Evolutionary conservation across 2,797 vertebrate species (phyloP), one percentile per base, ranked within the genome.

Genomic region (Syngnathus rostellatus): DNA sequence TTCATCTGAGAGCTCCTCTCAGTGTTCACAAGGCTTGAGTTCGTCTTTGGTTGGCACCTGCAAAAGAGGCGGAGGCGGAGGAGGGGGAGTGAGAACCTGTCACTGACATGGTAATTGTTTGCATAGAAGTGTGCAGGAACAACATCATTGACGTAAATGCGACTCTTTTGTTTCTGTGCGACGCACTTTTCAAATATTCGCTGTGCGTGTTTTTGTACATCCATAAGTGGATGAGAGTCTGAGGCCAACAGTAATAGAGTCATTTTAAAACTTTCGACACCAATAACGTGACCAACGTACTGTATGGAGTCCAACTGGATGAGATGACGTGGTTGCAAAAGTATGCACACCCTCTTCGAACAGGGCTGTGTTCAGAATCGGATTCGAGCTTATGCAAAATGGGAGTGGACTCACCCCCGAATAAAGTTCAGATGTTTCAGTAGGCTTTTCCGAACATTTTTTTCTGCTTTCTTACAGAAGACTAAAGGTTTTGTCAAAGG

Each of bases 1-100:
- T 80, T 86, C 40, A 62, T 62, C 60, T 45, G 60, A 81, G 89
- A 93, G 91, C 91, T 90, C 91, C 90, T 93, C 88, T 92, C 89
- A 89, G 91, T 90, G 92, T 92, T 89, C 87, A 72, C 76, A 71
- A 70, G 69, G 73, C 72, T 83, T 77, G 76, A 81, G 80, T 79
- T 87, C 79, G 64, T 87, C 78, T 85, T 83, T 72, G 81, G 80
- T 85, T 80, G 81, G 86, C 88, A 90, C 89, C 89, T 91, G 82
- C 68, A 74, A 43, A 41, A 1, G 51, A 68, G 59, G 70, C 74
- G 70, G 25, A 40, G 38, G 19, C n/a, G 31, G 38, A 10, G 3
- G 60, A 61, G 38, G 59, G 59, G n/a, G 57, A 63, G 16, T 17
- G 16, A 43, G 40, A 63, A 63, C 19, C 62, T 43, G 62, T 31